Percentiles rank a stretch among this genome's conserved stretches.
These are phyloP conservation scores for Drosophila anomelani DNA, from an alignment of 2,888 invertebrate genomes.

Conservation along the genomic window DNA sequence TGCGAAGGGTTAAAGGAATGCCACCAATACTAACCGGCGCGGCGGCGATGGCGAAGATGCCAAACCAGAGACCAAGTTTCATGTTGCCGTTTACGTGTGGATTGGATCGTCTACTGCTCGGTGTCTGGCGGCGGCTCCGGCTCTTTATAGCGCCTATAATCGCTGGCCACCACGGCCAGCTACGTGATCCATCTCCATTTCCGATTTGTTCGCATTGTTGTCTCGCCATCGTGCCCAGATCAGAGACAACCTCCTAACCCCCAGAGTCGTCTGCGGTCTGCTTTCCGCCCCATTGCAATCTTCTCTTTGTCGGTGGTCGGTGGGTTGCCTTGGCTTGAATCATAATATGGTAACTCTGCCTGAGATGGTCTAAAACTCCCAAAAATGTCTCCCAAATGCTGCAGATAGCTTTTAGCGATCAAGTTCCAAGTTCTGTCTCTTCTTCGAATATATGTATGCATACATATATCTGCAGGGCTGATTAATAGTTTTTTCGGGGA, in stretches of 20 bases:
- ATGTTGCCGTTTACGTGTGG: slow-evolving; percentile 65
- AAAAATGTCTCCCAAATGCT: too few species aligned
- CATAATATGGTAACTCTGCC: slow-evolving; percentile 1
- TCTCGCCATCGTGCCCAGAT: slow-evolving; percentile 35
- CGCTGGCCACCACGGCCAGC: slow-evolving; percentile 52
- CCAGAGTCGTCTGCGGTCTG: slow-evolving; percentile 9
- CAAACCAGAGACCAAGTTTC: slow-evolving; percentile 79
- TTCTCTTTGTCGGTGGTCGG: slow-evolving; percentile 11
- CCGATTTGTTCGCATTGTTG: slow-evolving; percentile 69
- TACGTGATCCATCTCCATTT: slow-evolving; percentile 76
- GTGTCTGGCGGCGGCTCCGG: slow-evolving; percentile 45
- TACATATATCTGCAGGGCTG: neutral
- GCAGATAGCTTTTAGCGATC: neutral
- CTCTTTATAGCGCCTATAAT: slow-evolving; percentile 73
- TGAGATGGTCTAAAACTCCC: neutral
- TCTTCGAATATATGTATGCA: neutral
- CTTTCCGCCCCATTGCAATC: slow-evolving; percentile 28
- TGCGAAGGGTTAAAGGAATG: neutral
- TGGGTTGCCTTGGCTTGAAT: slow-evolving; percentile 26
- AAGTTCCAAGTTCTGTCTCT: neutral
- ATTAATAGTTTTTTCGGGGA: neutral
- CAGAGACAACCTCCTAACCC: slow-evolving; percentile 24
- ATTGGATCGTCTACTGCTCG: slow-evolving; percentile 65
- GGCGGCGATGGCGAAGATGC: slow-evolving; percentile 79
- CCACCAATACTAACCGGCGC: slow-evolving; percentile 78